A percentile compares a stretch with the other conserved stretches of the same genome.
phyloP scores from a whole-genome alignment of 2,797 vertebrate species.

The Chanos chanos region DNA sequence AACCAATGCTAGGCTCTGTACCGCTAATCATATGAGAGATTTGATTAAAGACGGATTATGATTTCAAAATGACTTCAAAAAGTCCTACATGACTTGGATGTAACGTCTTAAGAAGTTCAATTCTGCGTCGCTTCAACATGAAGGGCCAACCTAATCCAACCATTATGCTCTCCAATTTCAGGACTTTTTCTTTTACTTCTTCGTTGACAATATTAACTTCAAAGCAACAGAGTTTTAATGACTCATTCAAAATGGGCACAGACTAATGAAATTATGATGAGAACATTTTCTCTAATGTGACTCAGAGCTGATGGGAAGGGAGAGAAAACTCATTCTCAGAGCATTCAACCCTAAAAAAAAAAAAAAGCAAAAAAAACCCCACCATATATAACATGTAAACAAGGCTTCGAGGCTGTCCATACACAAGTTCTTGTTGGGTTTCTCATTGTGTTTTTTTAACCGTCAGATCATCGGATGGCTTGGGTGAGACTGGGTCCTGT shows the following conservation, averaged over 20 bases:
- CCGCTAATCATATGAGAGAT: constrained; percentile 36
- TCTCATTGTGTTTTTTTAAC: constrained; percentile 6
- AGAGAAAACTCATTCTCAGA: no score
- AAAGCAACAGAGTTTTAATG: constrained; percentile 42
- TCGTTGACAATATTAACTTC: constrained; percentile 41
- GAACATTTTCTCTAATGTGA: constrained; percentile 37
- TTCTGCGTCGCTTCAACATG: constrained; percentile 36
- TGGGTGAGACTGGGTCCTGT: constrained; percentile 2
- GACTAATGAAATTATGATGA: constrained; percentile 41
- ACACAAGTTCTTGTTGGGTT: no score
- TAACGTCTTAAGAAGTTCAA: constrained; percentile 45
- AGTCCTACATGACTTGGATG: constrained; percentile 40
- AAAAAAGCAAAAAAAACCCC: no score
- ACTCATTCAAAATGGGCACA: constrained; percentile 33
- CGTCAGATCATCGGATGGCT: constrained; percentile 22
- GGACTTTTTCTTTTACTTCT: constrained; percentile 29
- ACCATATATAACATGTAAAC: no score
- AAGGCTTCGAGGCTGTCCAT: no score
- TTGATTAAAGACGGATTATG: constrained; percentile 49
- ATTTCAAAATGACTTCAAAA: constrained; percentile 46
- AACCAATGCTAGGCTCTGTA: constrained; percentile 8
- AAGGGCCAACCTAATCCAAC: constrained; percentile 35
- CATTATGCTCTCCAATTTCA: constrained; percentile 31
- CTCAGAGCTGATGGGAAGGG: no score
- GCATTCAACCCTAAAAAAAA: no score